Evolutionary conservation across 1,140 invertebrate genomes (phyloP).

Genomic region (Drosophila jambulina): DNA sequence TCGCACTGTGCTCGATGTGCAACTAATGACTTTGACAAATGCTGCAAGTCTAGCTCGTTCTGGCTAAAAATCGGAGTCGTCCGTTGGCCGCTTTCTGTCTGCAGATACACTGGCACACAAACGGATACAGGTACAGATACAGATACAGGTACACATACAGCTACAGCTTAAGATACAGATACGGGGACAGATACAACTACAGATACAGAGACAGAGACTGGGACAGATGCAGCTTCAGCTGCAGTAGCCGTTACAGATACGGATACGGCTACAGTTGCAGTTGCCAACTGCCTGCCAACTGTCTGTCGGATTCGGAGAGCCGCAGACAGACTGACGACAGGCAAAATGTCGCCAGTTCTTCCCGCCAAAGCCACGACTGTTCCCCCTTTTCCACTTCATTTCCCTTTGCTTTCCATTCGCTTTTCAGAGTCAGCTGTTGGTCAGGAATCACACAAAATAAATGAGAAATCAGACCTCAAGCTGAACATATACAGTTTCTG

Average conservation of each 20-base stretch:
- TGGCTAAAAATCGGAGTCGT: conserved; percentile 18
- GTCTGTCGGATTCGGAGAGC: conserved; percentile 19
- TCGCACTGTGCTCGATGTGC: conserved; percentile 8
- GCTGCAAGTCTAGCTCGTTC: conserved; percentile 2
- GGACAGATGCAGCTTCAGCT: conserved; percentile 3
- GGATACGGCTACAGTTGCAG: conserved; percentile 6
- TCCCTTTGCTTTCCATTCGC: background rate
- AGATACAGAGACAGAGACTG: background rate
- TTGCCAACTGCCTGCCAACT: conserved; percentile 48
- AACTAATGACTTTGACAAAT: conserved; percentile 53
- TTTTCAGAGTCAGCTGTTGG: background rate
- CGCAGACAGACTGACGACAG: conserved; percentile 63
- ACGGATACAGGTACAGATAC: background rate
- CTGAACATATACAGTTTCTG: background rate
- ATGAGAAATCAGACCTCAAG: background rate
- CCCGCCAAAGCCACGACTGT: conserved; percentile 10
- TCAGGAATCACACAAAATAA: background rate
- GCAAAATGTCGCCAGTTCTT: conserved; percentile 45
- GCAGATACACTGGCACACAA: conserved; percentile 1
- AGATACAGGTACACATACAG: background rate
- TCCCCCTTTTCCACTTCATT: background rate
- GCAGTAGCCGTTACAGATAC: conserved; percentile 3
- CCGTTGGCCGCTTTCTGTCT: conserved; percentile 2
- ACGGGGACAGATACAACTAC: background rate
- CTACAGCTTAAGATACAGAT: background rate